Conservation (phyloP, 2,888 invertebrate species). For the Megaustenia siamemsis region DNA sequence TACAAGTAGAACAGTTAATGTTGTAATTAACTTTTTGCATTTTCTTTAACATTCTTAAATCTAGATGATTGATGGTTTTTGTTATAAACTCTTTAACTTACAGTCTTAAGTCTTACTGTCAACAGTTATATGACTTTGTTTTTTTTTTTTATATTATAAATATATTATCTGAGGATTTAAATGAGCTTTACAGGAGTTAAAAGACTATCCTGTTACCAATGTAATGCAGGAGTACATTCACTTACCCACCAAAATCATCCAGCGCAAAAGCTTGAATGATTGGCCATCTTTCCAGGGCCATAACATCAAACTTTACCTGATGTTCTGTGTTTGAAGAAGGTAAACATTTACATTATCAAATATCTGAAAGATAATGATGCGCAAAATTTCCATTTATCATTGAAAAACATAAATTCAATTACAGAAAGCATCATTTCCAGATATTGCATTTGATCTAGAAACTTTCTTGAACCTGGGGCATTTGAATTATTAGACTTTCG, state of each 20-base stretch:
- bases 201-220: neutral
- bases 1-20: too few species aligned
- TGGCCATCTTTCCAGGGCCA: constrained; percentile 78
- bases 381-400: neutral
- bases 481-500: too few species aligned
- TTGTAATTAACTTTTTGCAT: too few species aligned
- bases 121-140: too few species aligned
- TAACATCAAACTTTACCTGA: constrained; percentile 68
- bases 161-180: neutral
- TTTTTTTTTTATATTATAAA: neutral
- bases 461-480: too few species aligned
- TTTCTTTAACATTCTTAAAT: too few species aligned
- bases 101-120: too few species aligned
- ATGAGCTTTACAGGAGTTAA: neutral
- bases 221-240: neutral
- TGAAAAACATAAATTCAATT: neutral
- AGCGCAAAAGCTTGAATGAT: constrained; percentile 78
- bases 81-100: too few species aligned
- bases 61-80: too few species aligned
- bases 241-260: constrained; percentile 76
- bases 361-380: neutral
- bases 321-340: constrained; percentile 23
- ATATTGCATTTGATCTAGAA: neutral
- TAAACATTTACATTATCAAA: neutral
- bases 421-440: neutral